Percentiles rank a stretch among this genome's conserved stretches.
These are phyloP conservation scores for Gorsachius goisagi DNA, from an alignment of 2,113 vertebrate genomes.

Conservation along the genomic window DNA sequence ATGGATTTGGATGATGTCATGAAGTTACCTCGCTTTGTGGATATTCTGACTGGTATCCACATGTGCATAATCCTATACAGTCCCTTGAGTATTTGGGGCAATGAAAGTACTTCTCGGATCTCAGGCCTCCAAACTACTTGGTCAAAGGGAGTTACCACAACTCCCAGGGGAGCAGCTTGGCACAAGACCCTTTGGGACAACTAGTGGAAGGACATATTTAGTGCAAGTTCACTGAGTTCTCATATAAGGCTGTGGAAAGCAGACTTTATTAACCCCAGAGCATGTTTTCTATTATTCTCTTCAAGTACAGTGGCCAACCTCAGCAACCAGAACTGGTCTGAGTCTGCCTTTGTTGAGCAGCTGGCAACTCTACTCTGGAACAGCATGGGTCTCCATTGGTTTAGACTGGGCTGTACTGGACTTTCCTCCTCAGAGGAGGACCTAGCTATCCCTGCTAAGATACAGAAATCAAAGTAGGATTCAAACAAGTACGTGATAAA, in stretches of 20 bases:
- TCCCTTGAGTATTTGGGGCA: neutral
- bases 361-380: neutral
- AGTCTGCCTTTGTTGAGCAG: neutral
- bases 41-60: neutral
- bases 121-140: neutral
- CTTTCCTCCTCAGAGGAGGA: neutral
- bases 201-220: neutral
- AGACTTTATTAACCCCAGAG: neutral
- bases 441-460: neutral
- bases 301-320: neutral
- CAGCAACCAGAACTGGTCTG: fast-evolving
- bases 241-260: neutral
- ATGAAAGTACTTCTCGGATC: neutral
- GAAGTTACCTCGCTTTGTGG: neutral
- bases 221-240: neutral
- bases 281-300: neutral
- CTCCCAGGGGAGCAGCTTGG: neutral
- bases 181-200: neutral
- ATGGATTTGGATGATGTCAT: neutral
- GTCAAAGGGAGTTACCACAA: neutral
- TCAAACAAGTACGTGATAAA: neutral
- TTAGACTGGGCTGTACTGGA: neutral
- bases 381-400: neutral
- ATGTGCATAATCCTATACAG: neutral
- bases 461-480: neutral